A percentile compares a stretch with the other conserved stretches of the same genome.
phyloP scores from a whole-genome alignment of 1,140 invertebrate species.

The Drosophila trapezifrons region DNA sequence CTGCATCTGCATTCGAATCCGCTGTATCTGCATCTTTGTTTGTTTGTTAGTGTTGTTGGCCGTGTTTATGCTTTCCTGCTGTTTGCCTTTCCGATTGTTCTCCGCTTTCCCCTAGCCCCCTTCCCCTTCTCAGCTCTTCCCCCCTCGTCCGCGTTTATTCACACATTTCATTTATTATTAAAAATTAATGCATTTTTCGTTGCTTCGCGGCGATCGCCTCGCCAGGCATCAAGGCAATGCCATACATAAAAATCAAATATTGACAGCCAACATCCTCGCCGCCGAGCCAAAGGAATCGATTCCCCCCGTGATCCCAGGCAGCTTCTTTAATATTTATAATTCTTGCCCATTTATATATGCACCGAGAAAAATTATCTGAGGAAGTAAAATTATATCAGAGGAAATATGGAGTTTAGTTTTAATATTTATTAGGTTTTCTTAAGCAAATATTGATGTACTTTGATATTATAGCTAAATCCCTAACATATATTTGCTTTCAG shows the following conservation, averaged over 20 bases:
- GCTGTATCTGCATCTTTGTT: constrained; percentile 64
- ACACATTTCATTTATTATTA: constrained; percentile 81
- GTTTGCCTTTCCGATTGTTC: constrained; percentile 77
- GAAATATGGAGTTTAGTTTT: neutral
- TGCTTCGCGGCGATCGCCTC: constrained; percentile 49
- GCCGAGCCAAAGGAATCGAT: constrained; percentile 52
- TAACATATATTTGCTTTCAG: constrained; percentile 10
- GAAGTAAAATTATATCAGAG: no score
- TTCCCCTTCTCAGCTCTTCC: neutral
- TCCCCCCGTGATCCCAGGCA: constrained; percentile 16
- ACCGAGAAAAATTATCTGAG: neutral
- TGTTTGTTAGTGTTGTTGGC: constrained; percentile 73
- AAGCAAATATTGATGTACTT: no score
- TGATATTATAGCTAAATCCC: neutral
- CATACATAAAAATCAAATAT: constrained; percentile 79
- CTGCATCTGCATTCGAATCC: constrained; percentile 27
- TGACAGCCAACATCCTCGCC: constrained; percentile 55
- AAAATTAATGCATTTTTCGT: constrained; percentile 62
- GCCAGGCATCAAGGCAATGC: constrained; percentile 21
- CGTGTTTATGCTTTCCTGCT: constrained; percentile 80
- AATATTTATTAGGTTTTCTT: no score
- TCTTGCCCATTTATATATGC: constrained; percentile 54
- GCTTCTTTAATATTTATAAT: constrained; percentile 73
- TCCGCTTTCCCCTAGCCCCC: constrained; percentile 6
- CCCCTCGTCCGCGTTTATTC: constrained; percentile 56